Base-by-base conservation (phyloP, 2,113 vertebrate species). In the Actinemys pallida region DNA sequence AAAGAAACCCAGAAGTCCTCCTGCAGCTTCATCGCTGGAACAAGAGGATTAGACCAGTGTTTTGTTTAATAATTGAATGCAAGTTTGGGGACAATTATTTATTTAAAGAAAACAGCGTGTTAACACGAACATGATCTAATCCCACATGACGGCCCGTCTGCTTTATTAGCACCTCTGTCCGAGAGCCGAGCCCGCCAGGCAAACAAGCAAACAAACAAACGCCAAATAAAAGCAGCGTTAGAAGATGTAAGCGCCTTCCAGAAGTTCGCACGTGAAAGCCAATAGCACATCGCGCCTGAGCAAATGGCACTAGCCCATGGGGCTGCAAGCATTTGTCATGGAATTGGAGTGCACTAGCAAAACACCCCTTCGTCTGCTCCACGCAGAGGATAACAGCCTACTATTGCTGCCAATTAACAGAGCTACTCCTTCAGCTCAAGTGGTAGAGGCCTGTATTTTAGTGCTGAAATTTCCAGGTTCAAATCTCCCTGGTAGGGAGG, bases 161-260 rank as follows among this genome's bases (percentile, higher is more conserved):
- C 85, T 87, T 53, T 76, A 53, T 89, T 65, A 69, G 59, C 92
- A 39, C 95, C 96, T 81, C 95, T 35, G 90, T 53, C 92, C 84
- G 2, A 54, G 83, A 78, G 83, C 88, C 1, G 45, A 29, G 92
- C 94, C 95, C 45, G 4, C 86, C 8, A 35, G 75, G 92, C 83
- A 13, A 84, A 83, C 83, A 85, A 89, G 7, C 47, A 14, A 50
- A 62, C 62, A 54, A 8, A 5, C 56, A 1, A 45, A 45, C 42
- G 5, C 12, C 59, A 22, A 84, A 72, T 13, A 27, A 47, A 85
- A 9, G 17, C 52, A 39, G 50, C 24, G 3, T 69, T 42, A 75
- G 83, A 4, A 75, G 90, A 57, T 2, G 85, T 13, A 6, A 75
- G 39, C 16, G 14, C 17, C 2, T 3, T 25, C 57, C 8, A 39